Evolutionary conservation across 2,113 vertebrate genomes (phyloP).

Genomic region (Sinocyclocheilus anophthalmus): DNA sequence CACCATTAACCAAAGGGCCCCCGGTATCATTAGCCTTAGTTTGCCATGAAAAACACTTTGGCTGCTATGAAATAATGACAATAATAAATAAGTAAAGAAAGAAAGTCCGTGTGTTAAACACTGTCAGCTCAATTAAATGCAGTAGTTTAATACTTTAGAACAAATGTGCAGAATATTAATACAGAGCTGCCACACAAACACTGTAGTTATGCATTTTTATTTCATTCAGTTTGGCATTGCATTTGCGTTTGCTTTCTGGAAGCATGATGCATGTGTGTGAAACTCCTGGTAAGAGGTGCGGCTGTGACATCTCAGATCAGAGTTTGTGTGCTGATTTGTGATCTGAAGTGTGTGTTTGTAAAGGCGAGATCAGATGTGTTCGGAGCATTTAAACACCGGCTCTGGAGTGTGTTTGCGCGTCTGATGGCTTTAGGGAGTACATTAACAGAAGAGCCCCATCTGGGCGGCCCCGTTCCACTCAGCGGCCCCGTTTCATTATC

Average conservation of each 20-base stretch:
- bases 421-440: constrained; percentile 58
- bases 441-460: constrained; percentile 72
- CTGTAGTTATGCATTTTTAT: not conserved
- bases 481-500: constrained; percentile 79
- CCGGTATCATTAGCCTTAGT: too few species aligned
- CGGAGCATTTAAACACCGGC: constrained; percentile 32
- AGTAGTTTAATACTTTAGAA: not conserved
- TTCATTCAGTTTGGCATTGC: not conserved
- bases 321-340: not conserved
- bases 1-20: too few species aligned
- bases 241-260: not conserved
- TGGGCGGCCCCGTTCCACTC: constrained; percentile 74
- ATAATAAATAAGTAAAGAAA: not conserved
- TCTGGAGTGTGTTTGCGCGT: constrained; percentile 30
- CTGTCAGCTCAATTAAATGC: too few species aligned
- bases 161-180: not conserved
- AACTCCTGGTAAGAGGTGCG: not conserved
- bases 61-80: too few species aligned
- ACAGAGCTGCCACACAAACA: not conserved
- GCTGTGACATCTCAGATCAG: not conserved
- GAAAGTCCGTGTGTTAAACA: not conserved
- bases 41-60: too few species aligned
- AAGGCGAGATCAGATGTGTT: not conserved
- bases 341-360: not conserved
- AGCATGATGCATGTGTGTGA: not conserved